Evolutionary conservation across 2,888 invertebrate species (phyloP).

Genomic region (Dasysyrphus tricinctus): DNA sequence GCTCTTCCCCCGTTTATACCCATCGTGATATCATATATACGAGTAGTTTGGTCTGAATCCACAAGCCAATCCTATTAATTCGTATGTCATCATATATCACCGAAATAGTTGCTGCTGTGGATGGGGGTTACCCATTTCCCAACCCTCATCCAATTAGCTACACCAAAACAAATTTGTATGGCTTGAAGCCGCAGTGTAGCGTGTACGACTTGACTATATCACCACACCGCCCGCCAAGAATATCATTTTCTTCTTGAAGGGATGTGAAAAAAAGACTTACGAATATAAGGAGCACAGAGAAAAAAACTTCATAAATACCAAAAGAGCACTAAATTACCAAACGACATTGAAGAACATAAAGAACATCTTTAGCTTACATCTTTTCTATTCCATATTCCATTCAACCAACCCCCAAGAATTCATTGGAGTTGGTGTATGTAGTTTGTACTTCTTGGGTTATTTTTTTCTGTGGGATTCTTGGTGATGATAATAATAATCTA

Average conservation of each 20-base stretch:
- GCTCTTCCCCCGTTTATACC: neutral
- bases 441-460: neutral
- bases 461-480: neutral
- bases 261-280: conserved; percentile 5
- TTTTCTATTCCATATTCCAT: conserved; percentile 31
- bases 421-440: conserved; percentile 50
- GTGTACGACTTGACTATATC: neutral
- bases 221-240: conserved; percentile 55
- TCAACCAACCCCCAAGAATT: conserved; percentile 28
- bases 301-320: conserved; percentile 69
- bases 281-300: conserved; percentile 18
- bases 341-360: conserved; percentile 71
- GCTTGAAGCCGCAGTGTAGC: conserved; percentile 35
- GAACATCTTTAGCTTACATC: conserved; percentile 62
- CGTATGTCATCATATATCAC: conserved; percentile 75
- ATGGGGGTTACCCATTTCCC: conserved; percentile 33
- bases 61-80: conserved; percentile 75
- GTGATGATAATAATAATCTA: conserved; percentile 74
- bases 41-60: conserved; percentile 37
- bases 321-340: conserved; percentile 72
- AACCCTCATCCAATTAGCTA: conserved; percentile 73
- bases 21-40: neutral
- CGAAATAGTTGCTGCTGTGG: conserved; percentile 59
- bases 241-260: conserved; percentile 37
- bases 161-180: conserved; percentile 73